Percentiles rank a stretch among this genome's conserved stretches.
These are phyloP conservation scores for Cyphomyrmex costatus DNA, from an alignment of 1,140 invertebrate genomes.

Conservation along the genomic window DNA sequence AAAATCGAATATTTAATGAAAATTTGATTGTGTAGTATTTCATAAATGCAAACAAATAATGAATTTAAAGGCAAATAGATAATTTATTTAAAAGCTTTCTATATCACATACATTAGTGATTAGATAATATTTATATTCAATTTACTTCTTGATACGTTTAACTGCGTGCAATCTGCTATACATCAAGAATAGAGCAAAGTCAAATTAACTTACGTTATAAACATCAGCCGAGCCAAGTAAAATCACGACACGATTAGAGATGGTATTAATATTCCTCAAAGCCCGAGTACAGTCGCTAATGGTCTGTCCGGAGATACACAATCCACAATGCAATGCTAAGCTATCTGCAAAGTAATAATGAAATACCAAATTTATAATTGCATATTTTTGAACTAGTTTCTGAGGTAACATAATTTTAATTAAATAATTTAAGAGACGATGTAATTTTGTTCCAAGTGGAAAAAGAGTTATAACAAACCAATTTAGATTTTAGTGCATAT, in stretches of 20 bases:
- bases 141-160: neutral
- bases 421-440: neutral
- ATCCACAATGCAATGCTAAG: slow-evolving; percentile 66
- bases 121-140: neutral
- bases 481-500: neutral
- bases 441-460: neutral
- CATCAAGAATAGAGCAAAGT: neutral
- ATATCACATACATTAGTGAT: neutral
- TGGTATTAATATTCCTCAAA: slow-evolving; percentile 55
- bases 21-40: neutral
- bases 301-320: slow-evolving; percentile 73
- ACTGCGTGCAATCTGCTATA: neutral
- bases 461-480: neutral
- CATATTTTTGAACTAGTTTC: neutral
- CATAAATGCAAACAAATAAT: slow-evolving; percentile 6
- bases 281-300: slow-evolving; percentile 65
- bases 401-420: slow-evolving; percentile 1
- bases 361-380: neutral
- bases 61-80: too few relatives aligned
- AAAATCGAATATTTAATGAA: slow-evolving; percentile 28
- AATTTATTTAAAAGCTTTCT: neutral
- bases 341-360: slow-evolving; percentile 45
- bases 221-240: slow-evolving; percentile 74
- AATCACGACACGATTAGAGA: slow-evolving; percentile 72
- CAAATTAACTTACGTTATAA: slow-evolving; percentile 63